Percentiles rank a stretch among this genome's conserved stretches.
phyloP scores from a whole-genome alignment of 2,888 invertebrate species.

The Coenonympha glycerion region DNA sequence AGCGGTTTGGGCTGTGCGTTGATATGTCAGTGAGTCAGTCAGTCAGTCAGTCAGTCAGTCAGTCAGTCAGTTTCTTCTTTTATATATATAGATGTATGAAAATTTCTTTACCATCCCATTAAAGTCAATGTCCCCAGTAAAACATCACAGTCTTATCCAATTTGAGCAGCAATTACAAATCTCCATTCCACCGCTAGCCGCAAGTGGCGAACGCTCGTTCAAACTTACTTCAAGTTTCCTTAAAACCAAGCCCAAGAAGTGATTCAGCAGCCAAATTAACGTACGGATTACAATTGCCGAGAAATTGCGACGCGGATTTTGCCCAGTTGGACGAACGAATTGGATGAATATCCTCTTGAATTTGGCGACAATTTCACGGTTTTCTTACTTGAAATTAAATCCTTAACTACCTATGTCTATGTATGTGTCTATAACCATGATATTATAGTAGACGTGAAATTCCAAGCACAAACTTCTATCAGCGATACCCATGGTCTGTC shows the following conservation, averaged over 20 bases:
- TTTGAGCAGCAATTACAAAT: conserved; percentile 37
- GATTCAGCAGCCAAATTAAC: conserved; percentile 32
- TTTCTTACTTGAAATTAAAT: too few species aligned
- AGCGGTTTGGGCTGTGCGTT: too few species aligned
- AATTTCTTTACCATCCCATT: conserved; percentile 15
- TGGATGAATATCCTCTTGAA: conserved; percentile 1
- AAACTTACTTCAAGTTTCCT: conserved; percentile 28
- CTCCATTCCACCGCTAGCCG: conserved; percentile 33
- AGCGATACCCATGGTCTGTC: too few species aligned
- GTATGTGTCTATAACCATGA: too few species aligned
- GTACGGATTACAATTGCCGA: conserved; percentile 26
- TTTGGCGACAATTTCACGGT: not conserved
- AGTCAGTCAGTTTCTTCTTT: too few species aligned
- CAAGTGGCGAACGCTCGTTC: conserved; percentile 21
- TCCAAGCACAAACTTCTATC: too few species aligned
- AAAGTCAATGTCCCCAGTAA: conserved; percentile 25
- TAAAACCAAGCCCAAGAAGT: conserved; percentile 25
- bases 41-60: too few species aligned
- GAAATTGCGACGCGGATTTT: conserved; percentile 10
- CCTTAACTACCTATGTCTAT: too few species aligned
- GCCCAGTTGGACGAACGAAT: conserved; percentile 10
- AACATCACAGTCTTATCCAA: conserved; percentile 32
- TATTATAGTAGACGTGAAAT: too few species aligned
- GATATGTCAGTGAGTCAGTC: too few species aligned
- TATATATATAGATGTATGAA: conserved; percentile 15